Evolutionary conservation across 1,140 invertebrate species (phyloP).

Genomic region (Artemia franciscana): DNA sequence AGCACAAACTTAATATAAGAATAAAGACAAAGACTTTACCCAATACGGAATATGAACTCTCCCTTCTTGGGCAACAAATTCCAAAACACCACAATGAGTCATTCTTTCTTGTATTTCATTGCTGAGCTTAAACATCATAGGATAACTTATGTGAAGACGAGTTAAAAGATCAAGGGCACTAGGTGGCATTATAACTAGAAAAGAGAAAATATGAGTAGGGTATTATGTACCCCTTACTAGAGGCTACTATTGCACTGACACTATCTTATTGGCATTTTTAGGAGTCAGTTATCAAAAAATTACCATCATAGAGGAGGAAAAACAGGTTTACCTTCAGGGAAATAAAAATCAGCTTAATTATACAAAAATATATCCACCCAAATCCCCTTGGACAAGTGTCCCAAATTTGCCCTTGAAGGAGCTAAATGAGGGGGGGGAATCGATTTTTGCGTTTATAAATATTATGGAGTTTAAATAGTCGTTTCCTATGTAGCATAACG

Average conservation of each 20-base stretch:
- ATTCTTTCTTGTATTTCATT: slow-evolving; percentile 61
- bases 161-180: slow-evolving; percentile 81
- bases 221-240: slow-evolving; percentile 1
- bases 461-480: background rate
- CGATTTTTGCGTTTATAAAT: background rate
- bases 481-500: background rate
- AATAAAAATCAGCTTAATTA: background rate
- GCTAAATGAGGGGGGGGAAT: background rate
- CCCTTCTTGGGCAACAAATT: slow-evolving; percentile 97
- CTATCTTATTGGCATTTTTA: background rate
- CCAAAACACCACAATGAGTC: slow-evolving; percentile 92
- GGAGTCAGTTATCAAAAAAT: background rate
- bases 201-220: slow-evolving; percentile 4
- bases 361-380: background rate
- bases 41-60: slow-evolving; percentile 93
- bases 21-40: slow-evolving; percentile 28
- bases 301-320: too few species aligned
- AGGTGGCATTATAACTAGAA: slow-evolving; percentile 85
- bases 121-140: slow-evolving; percentile 92
- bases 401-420: background rate
- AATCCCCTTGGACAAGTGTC: background rate
- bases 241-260: background rate
- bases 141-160: slow-evolving; percentile 86
- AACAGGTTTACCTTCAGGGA: too few species aligned
- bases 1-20: too few species aligned